These are phyloP conservation scores for Heteractis magnifica DNA, from an alignment of 92 coral and sea anemone species.

Conservation along the genomic window DNA sequence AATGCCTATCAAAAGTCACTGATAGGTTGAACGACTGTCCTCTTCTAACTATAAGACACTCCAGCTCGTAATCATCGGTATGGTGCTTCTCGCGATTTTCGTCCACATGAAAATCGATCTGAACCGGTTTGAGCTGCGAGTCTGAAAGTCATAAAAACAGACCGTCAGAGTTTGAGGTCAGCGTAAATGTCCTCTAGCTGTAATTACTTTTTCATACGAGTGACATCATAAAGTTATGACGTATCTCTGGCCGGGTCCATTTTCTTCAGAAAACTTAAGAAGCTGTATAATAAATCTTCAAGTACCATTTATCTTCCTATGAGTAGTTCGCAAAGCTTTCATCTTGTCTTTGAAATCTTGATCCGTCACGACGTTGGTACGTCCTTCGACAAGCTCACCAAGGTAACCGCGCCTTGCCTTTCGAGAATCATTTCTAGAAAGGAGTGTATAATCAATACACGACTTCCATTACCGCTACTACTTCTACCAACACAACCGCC, in stretches of 20 bases:
- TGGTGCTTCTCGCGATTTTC: constrained; percentile 50
- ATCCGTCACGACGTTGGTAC: constrained; percentile 34
- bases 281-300: no score
- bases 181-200: no score
- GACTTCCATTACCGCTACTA: not conserved
- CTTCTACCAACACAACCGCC: not conserved
- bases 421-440: constrained; percentile 23
- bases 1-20: constrained; percentile 54
- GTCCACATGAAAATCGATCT: constrained; percentile 32
- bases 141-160: not conserved
- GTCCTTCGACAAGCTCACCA: constrained; percentile 36
- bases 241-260: no score
- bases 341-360: constrained; percentile 39
- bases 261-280: no score
- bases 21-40: constrained; percentile 56
- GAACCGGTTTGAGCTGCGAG: constrained; percentile 44
- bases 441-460: not conserved
- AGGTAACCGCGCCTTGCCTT: not conserved
- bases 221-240: no score
- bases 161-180: not conserved
- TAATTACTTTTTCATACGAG: not conserved
- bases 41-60: constrained; percentile 55
- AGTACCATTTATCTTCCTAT: constrained; percentile 14
- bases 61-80: constrained; percentile 52
- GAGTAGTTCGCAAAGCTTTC: constrained; percentile 23